Base-by-base conservation (phyloP, 2,113 vertebrate genomes). In the Vulpes ferrilata region DNA sequence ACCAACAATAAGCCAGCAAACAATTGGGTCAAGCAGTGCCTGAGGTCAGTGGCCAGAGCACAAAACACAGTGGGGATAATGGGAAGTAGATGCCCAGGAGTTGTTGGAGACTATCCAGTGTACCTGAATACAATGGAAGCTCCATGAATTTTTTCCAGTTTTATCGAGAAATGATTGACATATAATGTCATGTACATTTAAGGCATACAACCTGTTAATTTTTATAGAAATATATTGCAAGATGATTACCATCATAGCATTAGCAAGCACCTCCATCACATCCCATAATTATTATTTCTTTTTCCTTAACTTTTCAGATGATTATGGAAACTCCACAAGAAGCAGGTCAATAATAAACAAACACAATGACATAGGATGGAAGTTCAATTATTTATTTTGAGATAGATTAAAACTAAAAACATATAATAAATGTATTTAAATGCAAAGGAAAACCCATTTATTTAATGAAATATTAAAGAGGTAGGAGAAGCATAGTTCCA, bases 71-170 rank as follows among this genome's bases (percentile, higher is more conserved):
- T 43, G 3, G 10, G 25, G 25, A 3, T 32, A 27, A 22, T n/a
- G 9, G 13, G 32, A n/a, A 16, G 4, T 53, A 4, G 27, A 27
- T 20, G 12, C 30, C 59, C 55, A 43, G 12, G 22, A 88, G 11
- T 5, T 43, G 13, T 16, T 10, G 17, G 20, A 93, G 20, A 25
- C 27, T 53, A 32, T 3, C 11, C 27, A 80, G 12, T 7, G 22
- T 30, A 38, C 0, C 7, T 9, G n/a, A 87, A 6, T 9, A 25
- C 22, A n/a, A 10, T 1, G 0, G 19, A n/a, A 87, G 13, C n/a
- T 30, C 43, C 38, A 27, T 12, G 23, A 11, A 1, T 11, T n/a
- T 76, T 59, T 83, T 83, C n/a, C 23, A 62, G 9, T 57, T 88
- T 88, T 53, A 51, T 9, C 69, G 53, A 79, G n/a, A 74, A 67